Conservation (phyloP, 1,140 invertebrate genomes). For the Amyelois transitella region DNA sequence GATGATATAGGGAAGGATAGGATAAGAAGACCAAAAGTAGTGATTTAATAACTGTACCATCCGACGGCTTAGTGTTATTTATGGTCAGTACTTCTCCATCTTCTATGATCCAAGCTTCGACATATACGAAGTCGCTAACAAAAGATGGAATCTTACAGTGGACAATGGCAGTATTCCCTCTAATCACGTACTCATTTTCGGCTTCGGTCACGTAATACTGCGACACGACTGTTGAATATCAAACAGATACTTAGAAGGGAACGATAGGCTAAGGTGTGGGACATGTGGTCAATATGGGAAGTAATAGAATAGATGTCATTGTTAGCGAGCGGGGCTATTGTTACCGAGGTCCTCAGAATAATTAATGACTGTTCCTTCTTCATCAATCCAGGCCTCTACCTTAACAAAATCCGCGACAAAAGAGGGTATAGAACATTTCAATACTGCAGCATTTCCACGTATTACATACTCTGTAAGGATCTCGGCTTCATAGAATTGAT, state of each 20-base stretch:
- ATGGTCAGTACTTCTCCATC: slow-evolving; percentile 81
- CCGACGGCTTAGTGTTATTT: slow-evolving; percentile 65
- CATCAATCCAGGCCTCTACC: slow-evolving; percentile 85
- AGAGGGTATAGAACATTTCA: slow-evolving; percentile 87
- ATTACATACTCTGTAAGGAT: slow-evolving; percentile 88
- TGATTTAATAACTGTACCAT: slow-evolving; percentile 38
- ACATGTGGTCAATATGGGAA: slow-evolving; percentile 33
- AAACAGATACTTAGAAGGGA: slow-evolving; percentile 43
- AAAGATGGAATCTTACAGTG: slow-evolving; percentile 96
- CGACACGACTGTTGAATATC: slow-evolving; percentile 82
- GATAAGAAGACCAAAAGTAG: slow-evolving; percentile 12
- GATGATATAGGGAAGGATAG: not conserved
- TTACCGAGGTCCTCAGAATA: slow-evolving; percentile 79
- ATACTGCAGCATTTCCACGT: slow-evolving; percentile 84
- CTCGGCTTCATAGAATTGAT: slow-evolving; percentile 87
- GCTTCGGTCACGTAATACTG: slow-evolving; percentile 92
- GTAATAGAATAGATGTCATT: slow-evolving; percentile 16
- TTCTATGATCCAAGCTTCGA: slow-evolving; percentile 90
- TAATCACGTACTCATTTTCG: slow-evolving; percentile 95
- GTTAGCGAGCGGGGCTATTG: slow-evolving; percentile 24
- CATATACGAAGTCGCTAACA: slow-evolving; percentile 92
- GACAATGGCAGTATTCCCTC: slow-evolving; percentile 92
- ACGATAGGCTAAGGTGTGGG: slow-evolving; percentile 41
- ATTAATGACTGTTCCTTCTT: slow-evolving; percentile 76
- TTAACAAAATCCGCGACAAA: slow-evolving; percentile 88